A percentile compares a stretch with the other conserved stretches of the same genome.
Evolutionary conservation across 2,888 invertebrate species (phyloP).

Genomic region (Agapostemon virescens): DNA sequence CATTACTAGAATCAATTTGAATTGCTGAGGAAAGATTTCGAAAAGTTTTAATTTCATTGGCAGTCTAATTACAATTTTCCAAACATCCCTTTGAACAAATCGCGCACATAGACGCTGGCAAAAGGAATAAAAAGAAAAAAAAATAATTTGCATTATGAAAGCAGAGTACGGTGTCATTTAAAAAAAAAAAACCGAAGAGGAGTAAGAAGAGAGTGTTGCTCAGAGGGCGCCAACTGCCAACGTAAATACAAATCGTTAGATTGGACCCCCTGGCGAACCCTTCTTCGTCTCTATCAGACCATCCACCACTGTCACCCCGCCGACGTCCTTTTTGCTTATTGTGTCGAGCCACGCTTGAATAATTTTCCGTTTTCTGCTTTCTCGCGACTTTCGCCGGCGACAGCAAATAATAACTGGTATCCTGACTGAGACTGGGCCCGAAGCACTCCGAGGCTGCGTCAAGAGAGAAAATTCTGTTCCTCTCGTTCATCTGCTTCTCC

Average conservation of each 20-base stretch:
- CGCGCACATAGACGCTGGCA: background rate
- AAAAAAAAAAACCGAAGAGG: background rate
- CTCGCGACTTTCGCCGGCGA: constrained; percentile 59
- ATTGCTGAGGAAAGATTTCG: background rate
- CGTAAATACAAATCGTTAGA: constrained; percentile 66
- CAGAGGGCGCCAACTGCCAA: constrained; percentile 50
- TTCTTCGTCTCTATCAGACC: constrained; percentile 39
- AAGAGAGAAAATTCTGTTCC: constrained; percentile 54
- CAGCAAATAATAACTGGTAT: constrained; percentile 61
- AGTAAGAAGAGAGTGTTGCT: constrained; percentile 13
- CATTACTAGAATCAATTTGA: background rate
- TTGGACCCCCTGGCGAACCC: constrained; percentile 57
- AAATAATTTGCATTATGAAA: constrained; percentile 4
- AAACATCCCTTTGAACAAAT: background rate
- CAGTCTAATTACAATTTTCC: background rate
- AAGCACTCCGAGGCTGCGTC: constrained; percentile 41
- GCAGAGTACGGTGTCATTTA: background rate
- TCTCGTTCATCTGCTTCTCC: constrained; percentile 18
- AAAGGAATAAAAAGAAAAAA: background rate
- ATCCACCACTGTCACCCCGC: constrained; percentile 22
- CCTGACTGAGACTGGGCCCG: constrained; percentile 44
- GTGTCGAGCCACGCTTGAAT: constrained; percentile 53
- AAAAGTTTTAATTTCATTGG: background rate
- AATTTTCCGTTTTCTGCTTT: constrained; percentile 63
- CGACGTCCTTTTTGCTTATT: constrained; percentile 51